Percentiles rank a stretch among this genome's conserved stretches.
Evolutionary conservation across 1,140 invertebrate species (phyloP).

Genomic region (Tetragnatha versicolor): DNA sequence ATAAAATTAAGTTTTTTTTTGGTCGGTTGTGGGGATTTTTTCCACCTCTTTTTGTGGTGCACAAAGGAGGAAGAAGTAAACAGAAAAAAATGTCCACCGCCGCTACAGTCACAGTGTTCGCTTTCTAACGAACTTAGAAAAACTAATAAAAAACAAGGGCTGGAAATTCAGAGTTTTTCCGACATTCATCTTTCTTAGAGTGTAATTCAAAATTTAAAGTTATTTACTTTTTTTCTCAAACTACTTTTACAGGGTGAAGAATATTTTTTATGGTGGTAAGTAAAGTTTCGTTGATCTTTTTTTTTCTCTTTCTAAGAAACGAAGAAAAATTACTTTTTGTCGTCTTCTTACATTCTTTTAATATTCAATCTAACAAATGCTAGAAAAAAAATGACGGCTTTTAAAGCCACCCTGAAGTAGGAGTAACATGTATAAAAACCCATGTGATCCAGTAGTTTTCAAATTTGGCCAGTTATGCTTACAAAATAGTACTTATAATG

Average conservation of each 20-base stretch:
- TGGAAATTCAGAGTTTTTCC: neutral
- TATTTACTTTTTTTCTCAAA: slow-evolving; percentile 9
- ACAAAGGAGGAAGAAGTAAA: neutral
- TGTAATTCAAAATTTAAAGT: slow-evolving; percentile 14
- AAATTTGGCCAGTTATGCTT: too few species aligned
- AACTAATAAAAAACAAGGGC: neutral
- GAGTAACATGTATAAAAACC: too few species aligned
- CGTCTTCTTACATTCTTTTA: neutral
- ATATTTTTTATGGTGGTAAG: neutral
- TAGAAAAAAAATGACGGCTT: neutral
- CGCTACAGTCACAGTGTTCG: slow-evolving; percentile 3
- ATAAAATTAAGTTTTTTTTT: slow-evolving; percentile 55
- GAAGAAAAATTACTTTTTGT: too few species aligned
- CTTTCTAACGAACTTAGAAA: neutral
- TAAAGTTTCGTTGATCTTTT: slow-evolving; percentile 10
- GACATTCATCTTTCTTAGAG: neutral
- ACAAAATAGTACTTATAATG: too few species aligned
- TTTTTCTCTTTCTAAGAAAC: too few species aligned
- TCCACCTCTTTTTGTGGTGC: neutral
- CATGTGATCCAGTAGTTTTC: too few species aligned
- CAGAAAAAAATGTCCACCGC: neutral
- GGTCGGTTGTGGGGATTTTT: slow-evolving; percentile 43
- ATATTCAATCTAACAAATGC: neutral
- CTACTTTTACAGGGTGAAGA: neutral
- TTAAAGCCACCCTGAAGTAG: too few species aligned